A percentile compares a stretch with the other conserved stretches of the same genome.
Evolutionary conservation across 2,113 vertebrate species (phyloP).

Genomic region (Lathamus discolor): DNA sequence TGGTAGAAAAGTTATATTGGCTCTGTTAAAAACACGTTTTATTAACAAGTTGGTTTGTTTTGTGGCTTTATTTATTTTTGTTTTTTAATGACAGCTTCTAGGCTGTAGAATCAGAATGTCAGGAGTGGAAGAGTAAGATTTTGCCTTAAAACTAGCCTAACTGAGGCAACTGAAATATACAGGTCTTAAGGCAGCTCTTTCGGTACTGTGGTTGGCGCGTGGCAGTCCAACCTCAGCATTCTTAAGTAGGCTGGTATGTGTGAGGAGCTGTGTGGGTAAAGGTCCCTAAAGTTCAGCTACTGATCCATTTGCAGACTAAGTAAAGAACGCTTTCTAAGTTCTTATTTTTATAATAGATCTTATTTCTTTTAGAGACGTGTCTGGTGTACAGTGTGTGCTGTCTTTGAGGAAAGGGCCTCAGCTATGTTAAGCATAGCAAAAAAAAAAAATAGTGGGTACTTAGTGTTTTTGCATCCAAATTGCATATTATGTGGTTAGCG

Average conservation of each 20-base stretch:
- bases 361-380: background rate
- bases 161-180: background rate
- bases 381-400: background rate
- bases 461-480: background rate
- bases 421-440: background rate
- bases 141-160: background rate
- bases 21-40: background rate
- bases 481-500: background rate
- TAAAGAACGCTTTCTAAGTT: background rate
- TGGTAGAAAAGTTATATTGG: background rate
- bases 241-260: background rate
- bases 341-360: background rate
- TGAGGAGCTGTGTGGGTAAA: background rate
- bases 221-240: background rate
- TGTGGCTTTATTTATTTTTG: background rate
- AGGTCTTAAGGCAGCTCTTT: background rate
- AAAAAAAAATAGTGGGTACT: background rate
- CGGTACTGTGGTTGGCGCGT: background rate
- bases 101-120: background rate
- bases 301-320: background rate
- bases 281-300: background rate
- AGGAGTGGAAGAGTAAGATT: background rate
- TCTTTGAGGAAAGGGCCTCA: background rate
- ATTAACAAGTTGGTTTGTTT: background rate
- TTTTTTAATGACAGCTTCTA: background rate